Percentiles rank a stretch among this genome's conserved stretches.
Evolutionary conservation across 1,140 invertebrate species (phyloP).

Genomic region (Sweltsa coloradensis): DNA sequence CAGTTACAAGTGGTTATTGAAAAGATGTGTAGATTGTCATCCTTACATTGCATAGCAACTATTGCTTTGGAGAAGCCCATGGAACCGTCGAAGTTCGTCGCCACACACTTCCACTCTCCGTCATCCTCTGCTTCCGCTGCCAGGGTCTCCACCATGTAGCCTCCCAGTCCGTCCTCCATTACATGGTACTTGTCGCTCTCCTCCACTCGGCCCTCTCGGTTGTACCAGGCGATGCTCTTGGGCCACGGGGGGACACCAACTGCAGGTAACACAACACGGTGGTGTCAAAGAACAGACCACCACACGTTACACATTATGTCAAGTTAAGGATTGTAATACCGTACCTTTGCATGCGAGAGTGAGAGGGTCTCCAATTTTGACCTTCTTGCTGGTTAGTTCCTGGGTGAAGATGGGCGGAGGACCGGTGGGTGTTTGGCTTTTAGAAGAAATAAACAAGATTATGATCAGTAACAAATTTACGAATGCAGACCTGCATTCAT

Average conservation of each 20-base stretch:
- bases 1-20: too few species aligned
- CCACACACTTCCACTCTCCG: slow-evolving; percentile 80
- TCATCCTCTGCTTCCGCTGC: slow-evolving; percentile 64
- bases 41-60: slow-evolving; percentile 49
- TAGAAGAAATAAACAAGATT: too few species aligned
- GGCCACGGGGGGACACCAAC: slow-evolving; percentile 74
- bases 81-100: slow-evolving; percentile 53
- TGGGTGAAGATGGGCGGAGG: slow-evolving; percentile 62
- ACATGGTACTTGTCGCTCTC: slow-evolving; percentile 50
- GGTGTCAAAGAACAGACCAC: too few species aligned
- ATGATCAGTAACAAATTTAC: too few species aligned
- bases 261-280: slow-evolving; percentile 20
- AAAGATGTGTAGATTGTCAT: too few species aligned
- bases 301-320: too few species aligned
- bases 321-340: slow-evolving; percentile 16
- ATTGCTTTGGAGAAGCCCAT: slow-evolving; percentile 56
- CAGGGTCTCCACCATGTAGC: slow-evolving; percentile 59
- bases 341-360: slow-evolving; percentile 60
- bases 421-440: slow-evolving; percentile 28
- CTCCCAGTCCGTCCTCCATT: slow-evolving; percentile 66
- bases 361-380: slow-evolving; percentile 61
- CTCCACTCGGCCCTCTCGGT: slow-evolving; percentile 62
- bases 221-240: slow-evolving; percentile 66
- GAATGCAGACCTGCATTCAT: too few species aligned
- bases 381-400: slow-evolving; percentile 53